Base-by-base conservation (phyloP, 2,113 vertebrate species). In the Perognathus longimembris region DNA sequence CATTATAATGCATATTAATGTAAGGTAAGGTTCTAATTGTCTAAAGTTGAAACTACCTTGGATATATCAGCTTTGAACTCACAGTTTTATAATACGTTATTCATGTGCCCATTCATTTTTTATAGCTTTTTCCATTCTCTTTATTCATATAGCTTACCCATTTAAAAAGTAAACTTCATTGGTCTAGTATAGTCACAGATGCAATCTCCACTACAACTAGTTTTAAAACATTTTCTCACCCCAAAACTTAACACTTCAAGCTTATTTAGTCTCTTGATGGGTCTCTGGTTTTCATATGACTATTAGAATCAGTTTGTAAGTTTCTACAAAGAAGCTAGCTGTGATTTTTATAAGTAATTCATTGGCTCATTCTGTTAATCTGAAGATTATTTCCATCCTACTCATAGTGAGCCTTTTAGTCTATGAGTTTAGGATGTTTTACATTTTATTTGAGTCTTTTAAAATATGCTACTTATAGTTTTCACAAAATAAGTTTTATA, bases 401-500 rank as follows among this genome's bases (percentile, higher is more conserved):
- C 77, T 42, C 61, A 17, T 74, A 17, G 17, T 88, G 70, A 73
- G 15, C 34, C 26, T 63, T 69, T 14, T 20, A 64, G 3, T 57
- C 54, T 34, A 18, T 91, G 20, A 88, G 32, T 93, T 66, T 81
- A 89, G 32, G 11, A 26, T 69, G 7, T 59, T 74, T 85, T 89
- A 67, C 20, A 20, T 57, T n/a, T 59, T 61, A 69, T 36, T 71
- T 81, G 63, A n/a, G 38, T 73, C 66, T 88, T 88, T 54, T 64
- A 81, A 77, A 85, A n/a, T 76, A 93, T 80, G 73, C 78, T 90
- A 63, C 22, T 88, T 88, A 1, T 85, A 63, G 28, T 85, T 91
- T 89, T 80, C 54, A 67, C 32, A 95, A 66, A 66, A 40, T 57
- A 85, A n/a, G 24, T 90, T 95, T 76, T 90, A 2, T 18, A n/a